These are phyloP conservation scores for Tachycineta bicolor DNA, from an alignment of 2,113 vertebrate genomes.

Conservation along the genomic window DNA sequence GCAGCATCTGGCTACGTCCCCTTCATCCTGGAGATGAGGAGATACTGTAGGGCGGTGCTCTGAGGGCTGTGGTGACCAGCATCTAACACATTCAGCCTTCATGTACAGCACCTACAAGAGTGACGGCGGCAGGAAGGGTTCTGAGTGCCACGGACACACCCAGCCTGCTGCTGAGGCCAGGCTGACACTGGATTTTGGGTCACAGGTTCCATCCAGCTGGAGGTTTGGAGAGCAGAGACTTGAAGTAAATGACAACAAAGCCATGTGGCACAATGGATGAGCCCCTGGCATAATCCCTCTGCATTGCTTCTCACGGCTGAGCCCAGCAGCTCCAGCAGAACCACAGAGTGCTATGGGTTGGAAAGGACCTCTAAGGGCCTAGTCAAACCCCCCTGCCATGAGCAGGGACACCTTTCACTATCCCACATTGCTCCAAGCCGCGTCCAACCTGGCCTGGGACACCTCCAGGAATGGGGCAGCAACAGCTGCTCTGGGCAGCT, in stretches of 20 bases:
- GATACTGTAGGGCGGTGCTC: neutral
- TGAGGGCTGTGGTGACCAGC: neutral
- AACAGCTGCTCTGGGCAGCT: neutral
- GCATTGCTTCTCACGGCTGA: neutral
- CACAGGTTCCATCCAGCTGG: neutral
- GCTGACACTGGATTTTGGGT: neutral
- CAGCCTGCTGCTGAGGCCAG: neutral
- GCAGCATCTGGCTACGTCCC: neutral
- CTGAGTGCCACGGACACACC: neutral
- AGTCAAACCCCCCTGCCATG: neutral
- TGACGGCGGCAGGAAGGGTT: rapidly evolving
- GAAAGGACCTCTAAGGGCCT: neutral
- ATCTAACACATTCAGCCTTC: neutral
- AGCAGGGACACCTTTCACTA: neutral
- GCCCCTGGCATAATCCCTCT: neutral
- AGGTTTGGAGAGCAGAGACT: neutral
- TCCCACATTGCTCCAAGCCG: neutral
- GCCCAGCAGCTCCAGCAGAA: neutral
- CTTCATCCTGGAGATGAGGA: neutral
- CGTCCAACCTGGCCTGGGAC: rapidly evolving
- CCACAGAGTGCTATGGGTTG: neutral
- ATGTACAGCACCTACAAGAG: rapidly evolving
- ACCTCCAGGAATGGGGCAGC: neutral
- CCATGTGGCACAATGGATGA: neutral
- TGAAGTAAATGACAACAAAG: neutral